A percentile compares a stretch with the other conserved stretches of the same genome.
Conservation (phyloP, 2,797 vertebrate genomes). For the Serranus cabrilla region DNA sequence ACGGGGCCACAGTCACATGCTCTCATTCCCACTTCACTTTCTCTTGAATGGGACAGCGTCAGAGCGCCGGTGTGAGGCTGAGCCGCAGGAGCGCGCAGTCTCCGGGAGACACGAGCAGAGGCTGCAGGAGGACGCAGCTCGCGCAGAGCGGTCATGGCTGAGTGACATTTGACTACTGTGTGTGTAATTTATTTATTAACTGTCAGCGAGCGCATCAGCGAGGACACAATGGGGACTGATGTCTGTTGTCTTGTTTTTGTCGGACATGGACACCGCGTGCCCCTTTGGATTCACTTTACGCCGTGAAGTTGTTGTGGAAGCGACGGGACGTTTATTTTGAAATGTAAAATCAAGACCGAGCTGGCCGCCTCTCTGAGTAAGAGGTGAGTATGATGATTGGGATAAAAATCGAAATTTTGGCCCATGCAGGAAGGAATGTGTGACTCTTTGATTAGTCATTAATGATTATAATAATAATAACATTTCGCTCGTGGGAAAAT, state of each 20-base stretch:
- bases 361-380: slow-evolving; percentile 16
- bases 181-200: slow-evolving; percentile 15
- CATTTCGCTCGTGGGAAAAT: neutral
- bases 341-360: slow-evolving; percentile 8
- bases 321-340: slow-evolving; percentile 41
- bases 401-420: neutral
- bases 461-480: neutral
- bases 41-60: slow-evolving; percentile 70
- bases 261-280: slow-evolving; percentile 18
- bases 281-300: slow-evolving; percentile 37
- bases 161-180: slow-evolving; percentile 50
- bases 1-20: slow-evolving; percentile 37
- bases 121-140: slow-evolving; percentile 58
- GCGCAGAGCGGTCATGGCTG: neutral
- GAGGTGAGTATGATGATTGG: slow-evolving; percentile 44
- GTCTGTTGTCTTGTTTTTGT: slow-evolving; percentile 7
- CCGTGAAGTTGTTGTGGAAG: slow-evolving; percentile 30
- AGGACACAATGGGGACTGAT: slow-evolving; percentile 3
- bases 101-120: slow-evolving; percentile 60
- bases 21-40: slow-evolving; percentile 40
- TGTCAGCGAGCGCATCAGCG: neutral
- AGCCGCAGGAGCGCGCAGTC: slow-evolving; percentile 35
- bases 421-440: neutral
- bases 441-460: slow-evolving; percentile 14
- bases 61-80: slow-evolving; percentile 49